Evolutionary conservation across 2,888 invertebrate species (phyloP), one percentile per base, ranked within the genome.

Genomic region (Caenorhabditis japonica): DNA sequence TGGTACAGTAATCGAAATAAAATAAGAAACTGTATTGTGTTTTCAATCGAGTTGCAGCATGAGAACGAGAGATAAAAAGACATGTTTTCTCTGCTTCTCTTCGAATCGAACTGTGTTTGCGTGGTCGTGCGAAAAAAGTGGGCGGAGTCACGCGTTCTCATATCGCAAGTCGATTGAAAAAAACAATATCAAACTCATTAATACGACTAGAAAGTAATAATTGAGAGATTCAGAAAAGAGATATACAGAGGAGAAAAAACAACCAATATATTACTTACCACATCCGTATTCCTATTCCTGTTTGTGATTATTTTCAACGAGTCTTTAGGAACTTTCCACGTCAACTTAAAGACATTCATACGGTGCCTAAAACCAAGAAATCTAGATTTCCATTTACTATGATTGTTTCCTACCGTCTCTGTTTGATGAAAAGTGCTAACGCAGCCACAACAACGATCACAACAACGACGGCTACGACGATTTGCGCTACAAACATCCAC

Each of bases 251-350:
- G n/a, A n/a, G n/a, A n/a, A n/a, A n/a, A n/a, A n/a, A n/a, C n/a
- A n/a, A n/a, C n/a, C n/a, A n/a, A n/a, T n/a, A 8, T 38, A 33
- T 27, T 25, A 47, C 56, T 25, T 53, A 77, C 77, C 60, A 56
- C 66, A 36, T 75, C 69, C 4, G 59, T 53, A 34, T 76, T 77
- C 30, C 80, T 77, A 49, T 82, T 84, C 27, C 84, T 30, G 30
- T 10, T 10, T 7, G 30, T 82, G 39, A 86, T 85, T 12, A 86
- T 82, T 66, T 86, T 86, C 30, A 86, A 30, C 7, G 61, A 56
- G 5, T 80, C 77, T 41, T 73, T 70, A 10, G 55, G 46, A 3
- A 86, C 69, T 39, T 81, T 81, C 85, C 85, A 86, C 17, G 66
- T 66, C 23, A 66, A 21, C n/a, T 66, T 66, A 39, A 51, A 66